Base-by-base conservation (phyloP, 1,140 invertebrate species). In the Drosophila leontia region DNA sequence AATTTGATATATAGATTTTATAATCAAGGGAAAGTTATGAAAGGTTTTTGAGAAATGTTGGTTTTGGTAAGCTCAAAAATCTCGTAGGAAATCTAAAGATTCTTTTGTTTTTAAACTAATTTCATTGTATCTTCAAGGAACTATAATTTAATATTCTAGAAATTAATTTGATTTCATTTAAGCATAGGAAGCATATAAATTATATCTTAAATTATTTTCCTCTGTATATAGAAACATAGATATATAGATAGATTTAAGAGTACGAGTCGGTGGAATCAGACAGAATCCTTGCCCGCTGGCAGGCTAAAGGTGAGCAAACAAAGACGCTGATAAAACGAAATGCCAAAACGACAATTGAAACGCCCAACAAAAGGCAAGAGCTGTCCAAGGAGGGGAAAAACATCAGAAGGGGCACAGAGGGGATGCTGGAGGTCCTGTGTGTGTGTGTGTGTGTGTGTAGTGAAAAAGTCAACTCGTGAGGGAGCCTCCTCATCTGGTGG, bases 261-360 rank as follows among this genome's bases (percentile, higher is more conserved):
- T 9, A 8, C n/a, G 19, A 41, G 44, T 29, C 42, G 44, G 42
- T 41, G 45, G 56, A 32, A 41, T 53, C 45, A 37, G 29, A 67
- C 69, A 64, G 78, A 59, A 72, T 70, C 57, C 64, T 80, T 80
- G 72, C 79, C 62, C 63, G 58, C 62, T 75, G 78, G 64, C 75
- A 32, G 79, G 48, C 64, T 47, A 70, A 77, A 76, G 78, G 70
- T 90, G 78, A 74, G 78, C 85, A 90, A 90, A 90, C 85, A 90
- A 90, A 90, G 85, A 85, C 78, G 67, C 64, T 81, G 75, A 90
- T 90, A 85, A 82, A 90, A 90, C 81, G 84, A 87, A 88, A 88
- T 79, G 77, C 81, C 85, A 87, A 88, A 88, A 90, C 85, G 85
- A 81, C 81, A 88, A 88, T 84, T 83, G 84, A 90, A 90, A 69